phyloP scores from a whole-genome alignment of 2,113 vertebrate genomes.

The Phycodurus eques region DNA sequence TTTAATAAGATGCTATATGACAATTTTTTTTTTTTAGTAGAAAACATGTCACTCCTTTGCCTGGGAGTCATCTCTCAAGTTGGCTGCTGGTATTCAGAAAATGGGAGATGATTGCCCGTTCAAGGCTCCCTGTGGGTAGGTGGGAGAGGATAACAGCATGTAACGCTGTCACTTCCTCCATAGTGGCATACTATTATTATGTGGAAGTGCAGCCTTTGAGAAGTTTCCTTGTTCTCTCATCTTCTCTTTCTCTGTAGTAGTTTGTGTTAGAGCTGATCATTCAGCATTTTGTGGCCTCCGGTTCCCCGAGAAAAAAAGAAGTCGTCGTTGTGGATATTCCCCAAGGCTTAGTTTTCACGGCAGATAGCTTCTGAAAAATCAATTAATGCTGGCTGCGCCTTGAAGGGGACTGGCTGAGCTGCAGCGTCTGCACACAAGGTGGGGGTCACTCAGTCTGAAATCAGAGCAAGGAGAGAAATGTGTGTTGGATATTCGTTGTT shows the following conservation, averaged over 20 bases:
- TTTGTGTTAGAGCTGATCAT: constrained; percentile 18
- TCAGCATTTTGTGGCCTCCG: constrained; percentile 23
- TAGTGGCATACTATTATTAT: constrained; percentile 66
- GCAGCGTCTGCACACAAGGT: not conserved
- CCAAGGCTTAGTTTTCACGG: constrained; percentile 36
- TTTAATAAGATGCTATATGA: constrained; percentile 27
- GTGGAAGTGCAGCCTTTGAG: constrained; percentile 40
- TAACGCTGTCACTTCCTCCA: constrained; percentile 56
- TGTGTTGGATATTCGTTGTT: constrained; percentile 15
- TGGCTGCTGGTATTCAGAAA: constrained; percentile 14
- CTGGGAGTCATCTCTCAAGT: constrained; percentile 36
- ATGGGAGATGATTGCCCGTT: constrained; percentile 37
- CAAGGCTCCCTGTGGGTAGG: constrained; percentile 42
- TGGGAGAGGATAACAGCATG: constrained; percentile 44
- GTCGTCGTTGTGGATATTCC: constrained; percentile 33
- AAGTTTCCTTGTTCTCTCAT: constrained; percentile 24
- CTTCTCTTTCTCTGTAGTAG: not conserved
- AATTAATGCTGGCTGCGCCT: constrained; percentile 29
- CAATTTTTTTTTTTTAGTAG: constrained; percentile 15
- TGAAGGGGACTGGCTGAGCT: constrained; percentile 32
- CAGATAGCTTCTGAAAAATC: constrained; percentile 44
- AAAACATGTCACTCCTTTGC: constrained; percentile 23
- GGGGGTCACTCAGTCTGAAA: constrained; percentile 24
- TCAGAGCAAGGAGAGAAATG: constrained; percentile 26
- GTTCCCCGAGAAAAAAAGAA: constrained; percentile 15